These are phyloP conservation scores for Amiota minor DNA, from an alignment of 2,888 invertebrate species.

Conservation along the genomic window DNA sequence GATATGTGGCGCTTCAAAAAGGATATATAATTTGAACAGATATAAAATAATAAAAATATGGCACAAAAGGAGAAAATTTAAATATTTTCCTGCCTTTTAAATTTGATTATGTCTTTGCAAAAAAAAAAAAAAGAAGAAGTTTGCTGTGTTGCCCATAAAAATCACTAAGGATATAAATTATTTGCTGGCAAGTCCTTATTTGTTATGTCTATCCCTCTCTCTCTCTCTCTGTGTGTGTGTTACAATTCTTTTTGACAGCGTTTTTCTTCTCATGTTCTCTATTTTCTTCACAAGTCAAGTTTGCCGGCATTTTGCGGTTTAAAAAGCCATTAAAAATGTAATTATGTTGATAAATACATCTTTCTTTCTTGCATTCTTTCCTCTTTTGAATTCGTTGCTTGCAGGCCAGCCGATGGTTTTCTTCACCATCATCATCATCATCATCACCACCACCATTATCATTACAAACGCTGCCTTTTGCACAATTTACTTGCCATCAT, in stretches of 20 bases:
- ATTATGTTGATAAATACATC: conserved; percentile 70
- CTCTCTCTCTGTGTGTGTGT: not conserved
- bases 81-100: not conserved
- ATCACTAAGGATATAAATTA: conserved; percentile 26
- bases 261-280: not conserved
- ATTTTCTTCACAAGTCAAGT: not conserved
- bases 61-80: not conserved
- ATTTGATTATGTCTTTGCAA: no score
- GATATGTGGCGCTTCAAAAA: conserved; percentile 16
- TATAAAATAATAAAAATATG: not conserved
- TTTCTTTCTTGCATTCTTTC: conserved; percentile 35
- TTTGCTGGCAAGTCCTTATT: conserved; percentile 20
- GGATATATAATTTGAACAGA: conserved; percentile 1
- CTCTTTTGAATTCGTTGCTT: conserved; percentile 34
- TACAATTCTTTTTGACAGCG: not conserved
- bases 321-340: conserved; percentile 71
- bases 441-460: conserved; percentile 10
- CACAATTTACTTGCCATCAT: conserved; percentile 55
- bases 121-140: not conserved
- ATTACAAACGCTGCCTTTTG: conserved; percentile 32
- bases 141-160: conserved; percentile 17
- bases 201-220: not conserved
- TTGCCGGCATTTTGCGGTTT: conserved; percentile 63
- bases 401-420: conserved; percentile 12
- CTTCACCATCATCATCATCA: conserved; percentile 8